A percentile compares a stretch with the other conserved stretches of the same genome.
phyloP scores from a whole-genome alignment of 2,797 vertebrate genomes.

The Antennarius maculatus region DNA sequence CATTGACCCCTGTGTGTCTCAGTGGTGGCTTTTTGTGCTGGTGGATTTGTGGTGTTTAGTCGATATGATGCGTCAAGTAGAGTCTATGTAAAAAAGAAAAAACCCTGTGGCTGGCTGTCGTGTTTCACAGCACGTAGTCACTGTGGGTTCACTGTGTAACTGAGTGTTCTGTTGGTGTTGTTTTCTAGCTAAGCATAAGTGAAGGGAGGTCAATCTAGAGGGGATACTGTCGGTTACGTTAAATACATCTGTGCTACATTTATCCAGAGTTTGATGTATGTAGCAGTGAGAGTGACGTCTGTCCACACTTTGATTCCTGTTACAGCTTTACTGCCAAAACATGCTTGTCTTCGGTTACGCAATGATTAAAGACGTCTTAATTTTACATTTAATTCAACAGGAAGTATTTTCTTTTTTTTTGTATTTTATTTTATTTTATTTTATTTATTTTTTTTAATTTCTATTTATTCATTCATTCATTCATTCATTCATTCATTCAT shows the following conservation, averaged over 20 bases:
- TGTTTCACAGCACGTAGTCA: slow-evolving; percentile 20
- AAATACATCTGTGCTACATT: slow-evolving; percentile 39
- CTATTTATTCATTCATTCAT: too few species aligned
- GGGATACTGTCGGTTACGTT: slow-evolving; percentile 46
- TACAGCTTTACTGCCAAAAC: slow-evolving; percentile 17
- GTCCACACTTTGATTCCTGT: slow-evolving; percentile 5
- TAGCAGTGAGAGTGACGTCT: slow-evolving; percentile 34
- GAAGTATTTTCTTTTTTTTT: not conserved
- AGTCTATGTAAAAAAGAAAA: slow-evolving; percentile 43
- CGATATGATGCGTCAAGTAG: slow-evolving; percentile 65
- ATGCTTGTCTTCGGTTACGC: not conserved
- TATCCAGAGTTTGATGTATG: slow-evolving; percentile 38
- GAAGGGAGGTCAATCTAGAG: slow-evolving; percentile 9
- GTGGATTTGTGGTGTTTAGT: slow-evolving; percentile 76
- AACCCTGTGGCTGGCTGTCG: slow-evolving; percentile 28
- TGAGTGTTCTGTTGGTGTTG: slow-evolving; percentile 34
- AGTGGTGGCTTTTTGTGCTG: slow-evolving; percentile 77
- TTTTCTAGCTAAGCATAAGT: slow-evolving; percentile 17
- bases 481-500: too few species aligned
- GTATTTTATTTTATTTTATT: too few species aligned
- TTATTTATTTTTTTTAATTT: too few species aligned
- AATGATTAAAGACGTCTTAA: not conserved
- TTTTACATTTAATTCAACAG: not conserved
- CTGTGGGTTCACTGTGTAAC: slow-evolving; percentile 18
- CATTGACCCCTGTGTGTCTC: slow-evolving; percentile 43